These are phyloP conservation scores for Ctena decussata DNA, from an alignment of 2,888 invertebrate genomes.

Conservation along the genomic window DNA sequence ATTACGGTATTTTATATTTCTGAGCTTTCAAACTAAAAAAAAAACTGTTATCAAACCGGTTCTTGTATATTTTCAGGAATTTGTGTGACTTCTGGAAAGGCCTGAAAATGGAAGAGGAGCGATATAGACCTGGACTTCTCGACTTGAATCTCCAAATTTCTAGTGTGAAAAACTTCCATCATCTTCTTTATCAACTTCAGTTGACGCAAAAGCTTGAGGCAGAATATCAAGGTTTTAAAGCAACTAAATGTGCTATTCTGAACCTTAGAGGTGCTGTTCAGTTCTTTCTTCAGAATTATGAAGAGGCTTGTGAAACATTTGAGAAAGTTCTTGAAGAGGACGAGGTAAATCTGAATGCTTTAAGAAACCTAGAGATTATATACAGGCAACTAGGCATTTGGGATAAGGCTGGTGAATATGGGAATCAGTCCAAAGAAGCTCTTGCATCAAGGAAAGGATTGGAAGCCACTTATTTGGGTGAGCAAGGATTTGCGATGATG, in stretches of 20 bases:
- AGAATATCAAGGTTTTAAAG: background rate
- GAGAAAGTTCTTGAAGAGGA: background rate
- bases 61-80: no score
- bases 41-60: no score
- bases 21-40: no score
- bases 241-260: background rate
- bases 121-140: background rate
- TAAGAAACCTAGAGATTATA: background rate
- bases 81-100: no score
- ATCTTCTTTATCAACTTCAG: background rate
- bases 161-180: background rate
- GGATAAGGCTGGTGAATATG: background rate
- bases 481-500: slow-evolving; percentile 1
- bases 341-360: background rate
- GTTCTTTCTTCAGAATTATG: background rate
- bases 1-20: no score
- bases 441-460: background rate
- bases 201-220: background rate
- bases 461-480: background rate
- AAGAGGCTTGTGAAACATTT: background rate
- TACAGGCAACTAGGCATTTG: background rate
- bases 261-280: background rate
- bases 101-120: background rate
- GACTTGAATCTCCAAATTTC: slow-evolving; percentile 1
- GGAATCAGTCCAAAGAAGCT: background rate